A percentile compares a stretch with the other conserved stretches of the same genome.
Conservation (phyloP, 2,888 invertebrate species). For the Anthrax anthrax region DNA sequence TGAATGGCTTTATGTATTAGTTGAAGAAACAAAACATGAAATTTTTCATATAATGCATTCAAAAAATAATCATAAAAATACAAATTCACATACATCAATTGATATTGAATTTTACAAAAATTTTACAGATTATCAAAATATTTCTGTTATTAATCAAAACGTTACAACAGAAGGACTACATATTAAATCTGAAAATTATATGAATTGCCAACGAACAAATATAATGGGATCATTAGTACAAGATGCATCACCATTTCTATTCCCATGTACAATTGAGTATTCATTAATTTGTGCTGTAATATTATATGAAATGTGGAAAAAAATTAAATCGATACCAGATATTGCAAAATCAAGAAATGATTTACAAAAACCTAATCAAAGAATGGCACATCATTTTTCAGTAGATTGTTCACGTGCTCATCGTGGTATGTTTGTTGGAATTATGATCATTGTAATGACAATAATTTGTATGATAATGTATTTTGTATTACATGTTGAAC, state of each 20-base stretch:
- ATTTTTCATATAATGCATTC: constrained; percentile 53
- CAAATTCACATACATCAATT: background rate
- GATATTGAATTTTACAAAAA: background rate
- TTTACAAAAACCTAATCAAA: constrained; percentile 25
- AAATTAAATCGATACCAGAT: constrained; percentile 44
- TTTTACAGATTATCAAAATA: background rate
- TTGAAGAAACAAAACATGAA: constrained; percentile 79
- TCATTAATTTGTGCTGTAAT: constrained; percentile 82
- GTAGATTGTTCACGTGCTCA: constrained; percentile 77
- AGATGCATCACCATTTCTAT: constrained; percentile 63
- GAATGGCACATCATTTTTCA: constrained; percentile 49
- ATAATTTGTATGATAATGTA: constrained; percentile 82
- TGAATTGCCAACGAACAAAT: constrained; percentile 44
- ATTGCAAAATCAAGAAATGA: constrained; percentile 37
- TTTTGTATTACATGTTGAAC: constrained; percentile 62
- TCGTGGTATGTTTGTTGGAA: constrained; percentile 59
- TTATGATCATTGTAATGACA: constrained; percentile 63
- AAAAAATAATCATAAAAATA: constrained; percentile 11
- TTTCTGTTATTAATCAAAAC: background rate
- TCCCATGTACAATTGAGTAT: constrained; percentile 82
- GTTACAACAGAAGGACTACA: constrained; percentile 6
- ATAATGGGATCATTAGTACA: constrained; percentile 58
- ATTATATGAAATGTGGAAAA: constrained; percentile 83
- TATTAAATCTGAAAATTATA: background rate
- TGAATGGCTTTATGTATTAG: constrained; percentile 79